Evolutionary conservation across 2,888 invertebrate species (phyloP), one percentile per base, ranked within the genome.

Genomic region (Melipona beecheii): DNA sequence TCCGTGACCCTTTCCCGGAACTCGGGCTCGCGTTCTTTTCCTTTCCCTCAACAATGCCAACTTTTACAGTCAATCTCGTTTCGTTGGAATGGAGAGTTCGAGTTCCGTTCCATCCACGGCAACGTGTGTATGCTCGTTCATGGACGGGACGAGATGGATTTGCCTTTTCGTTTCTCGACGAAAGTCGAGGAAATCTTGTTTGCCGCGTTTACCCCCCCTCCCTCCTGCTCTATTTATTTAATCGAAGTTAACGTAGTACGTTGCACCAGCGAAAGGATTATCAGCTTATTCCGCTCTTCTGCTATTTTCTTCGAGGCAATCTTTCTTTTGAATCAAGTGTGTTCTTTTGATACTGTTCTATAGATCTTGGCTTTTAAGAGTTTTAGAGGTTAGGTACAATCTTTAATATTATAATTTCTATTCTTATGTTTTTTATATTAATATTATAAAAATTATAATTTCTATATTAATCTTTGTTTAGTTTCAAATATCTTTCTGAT

Each of bases 11-110:
- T 82, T 83, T 77, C 64, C 72, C 64, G 15, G n/a, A 52, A 24
- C 27, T 60, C 31, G 58, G 52, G 62, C 56, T 65, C 69, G 56
- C 50, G 54, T 69, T 69, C 69, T 75, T 69, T 65, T 74, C 60
- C 81, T 66, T 69, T 72, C 60, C 52, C 50, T 50, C 68, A 68
- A 84, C 84, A 86, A 83, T 75, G 81, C 72, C 70, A 84, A 87
- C 86, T 87, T 86, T 86, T 86, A 86, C 79, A 81, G 84, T 84
- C 86, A 80, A 86, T 86, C 83, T 86, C 86, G 81, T 83, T 81
- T 69, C 78, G 27, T 54, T 56, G 58, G 74, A 72, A 81, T 81
- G 75, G 86, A 82, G 68, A 81, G 70, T 79, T 80, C 83, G 78
- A 81, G 68, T 81, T 79, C 78, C 65, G 64, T 73, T 64, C 36